These are phyloP conservation scores for Ceyx melanurus DNA, from an alignment of 2,113 vertebrate species.

Conservation along the genomic window DNA sequence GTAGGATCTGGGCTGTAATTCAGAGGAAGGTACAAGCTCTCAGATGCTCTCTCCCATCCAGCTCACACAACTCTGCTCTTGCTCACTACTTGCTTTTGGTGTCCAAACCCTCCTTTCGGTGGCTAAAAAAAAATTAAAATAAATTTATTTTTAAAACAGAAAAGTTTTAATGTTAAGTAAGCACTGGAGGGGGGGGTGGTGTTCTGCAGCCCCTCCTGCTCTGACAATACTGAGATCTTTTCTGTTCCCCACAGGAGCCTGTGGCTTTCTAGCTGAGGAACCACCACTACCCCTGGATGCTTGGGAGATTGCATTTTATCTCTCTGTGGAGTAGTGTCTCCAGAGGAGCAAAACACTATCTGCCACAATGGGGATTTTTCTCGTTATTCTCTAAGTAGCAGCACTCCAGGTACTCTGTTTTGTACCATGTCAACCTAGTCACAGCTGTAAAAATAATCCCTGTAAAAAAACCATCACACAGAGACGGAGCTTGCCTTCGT, in stretches of 20 bases:
- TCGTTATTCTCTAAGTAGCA: neutral
- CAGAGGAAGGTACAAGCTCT: neutral
- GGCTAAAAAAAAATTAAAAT: neutral
- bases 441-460: constrained; percentile 36
- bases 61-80: neutral
- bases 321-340: neutral
- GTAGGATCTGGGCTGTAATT: neutral
- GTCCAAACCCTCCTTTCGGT: neutral
- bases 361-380: neutral
- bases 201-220: neutral
- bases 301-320: neutral
- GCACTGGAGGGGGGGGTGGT: too few relatives aligned
- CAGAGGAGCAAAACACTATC: neutral
- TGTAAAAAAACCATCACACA: neutral
- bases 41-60: neutral
- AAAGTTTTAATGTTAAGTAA: too few relatives aligned
- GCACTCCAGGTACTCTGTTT: neutral
- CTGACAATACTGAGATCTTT: neutral
- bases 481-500: neutral
- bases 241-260: neutral
- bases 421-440: neutral
- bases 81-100: neutral
- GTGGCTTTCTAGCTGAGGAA: neutral
- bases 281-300: neutral
- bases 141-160: too few relatives aligned